These are phyloP conservation scores for Pygocentrus nattereri DNA, from an alignment of 2,797 vertebrate species.

Conservation along the genomic window DNA sequence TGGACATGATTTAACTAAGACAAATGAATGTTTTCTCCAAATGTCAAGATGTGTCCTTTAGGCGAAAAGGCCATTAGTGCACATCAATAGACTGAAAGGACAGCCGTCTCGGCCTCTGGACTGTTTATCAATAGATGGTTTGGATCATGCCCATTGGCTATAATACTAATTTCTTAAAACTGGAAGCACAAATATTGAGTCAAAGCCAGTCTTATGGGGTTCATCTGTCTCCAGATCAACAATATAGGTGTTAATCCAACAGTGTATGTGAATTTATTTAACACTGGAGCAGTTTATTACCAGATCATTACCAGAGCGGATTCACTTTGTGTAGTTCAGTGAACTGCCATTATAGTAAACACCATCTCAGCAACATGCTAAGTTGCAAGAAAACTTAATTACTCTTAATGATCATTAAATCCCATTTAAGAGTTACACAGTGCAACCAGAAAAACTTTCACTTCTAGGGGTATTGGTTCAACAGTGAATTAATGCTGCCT, in stretches of 20 bases:
- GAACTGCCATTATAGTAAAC: background rate
- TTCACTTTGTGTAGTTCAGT: background rate
- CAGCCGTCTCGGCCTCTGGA: background rate
- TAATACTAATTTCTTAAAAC: too few species aligned
- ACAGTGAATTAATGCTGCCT: too few species aligned
- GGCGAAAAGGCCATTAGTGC: background rate
- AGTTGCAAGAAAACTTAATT: background rate
- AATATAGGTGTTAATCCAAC: background rate
- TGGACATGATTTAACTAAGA: background rate
- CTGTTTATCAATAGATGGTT: background rate
- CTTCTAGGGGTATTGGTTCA: background rate
- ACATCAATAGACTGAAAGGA: background rate
- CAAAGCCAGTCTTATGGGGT: background rate
- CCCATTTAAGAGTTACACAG: background rate
- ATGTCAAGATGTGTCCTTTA: background rate
- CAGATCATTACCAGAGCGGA: background rate
- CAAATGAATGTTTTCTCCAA: background rate
- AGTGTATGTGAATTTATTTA: background rate
- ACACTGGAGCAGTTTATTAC: background rate
- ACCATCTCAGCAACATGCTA: background rate
- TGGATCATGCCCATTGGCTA: too few species aligned
- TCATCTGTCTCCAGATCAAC: background rate
- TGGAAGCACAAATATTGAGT: background rate
- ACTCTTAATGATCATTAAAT: slow-evolving; percentile 1
- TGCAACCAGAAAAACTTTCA: background rate